Evolutionary conservation across 2,888 invertebrate species (phyloP), one percentile per base, ranked within the genome.

Genomic region (Phaonia tiefii): DNA sequence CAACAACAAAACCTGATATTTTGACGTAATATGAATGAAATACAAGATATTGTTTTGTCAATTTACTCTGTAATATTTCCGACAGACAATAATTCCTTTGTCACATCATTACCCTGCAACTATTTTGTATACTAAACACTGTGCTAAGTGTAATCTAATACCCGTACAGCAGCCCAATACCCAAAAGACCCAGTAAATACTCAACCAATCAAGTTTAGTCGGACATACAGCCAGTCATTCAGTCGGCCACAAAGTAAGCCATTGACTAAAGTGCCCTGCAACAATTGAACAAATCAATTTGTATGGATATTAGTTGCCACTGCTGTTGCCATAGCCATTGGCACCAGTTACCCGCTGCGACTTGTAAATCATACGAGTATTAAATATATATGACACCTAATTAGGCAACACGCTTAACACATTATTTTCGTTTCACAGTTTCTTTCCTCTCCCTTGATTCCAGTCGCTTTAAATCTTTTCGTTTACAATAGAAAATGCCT

Each of bases 371-470:
- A 79, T 75, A 70, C 78, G 77, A 66, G 63, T 63, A 80, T 83
- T 82, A 77, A 81, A 79, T 70, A 66, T n/a, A n/a, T 75, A 73
- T 81, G 79, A 75, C 83, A 80, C 82, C 83, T 83, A 85, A 85
- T 85, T 84, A 85, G 80, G 75, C 75, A 66, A 83, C 73, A 71
- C 42, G 58, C 58, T 42, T 22, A 44, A 44, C 46, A 11, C 25
- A 22, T 56, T 25, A 78, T 71, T 20, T 22, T 39, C 20, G 15
- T 58, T 58, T 37, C 20, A 15, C 15, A 17, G 8, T 39, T 39
- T n/a, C n/a, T n/a, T n/a, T 54, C 22, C 17, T 17, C 22, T 22
- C n/a, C 4, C 13, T 26, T 3, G 20, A 26, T 26, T 56, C 2
- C 11, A 13, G 20, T 42, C 37, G 63, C 22, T n/a, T 20, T 39